phyloP scores from a whole-genome alignment of 2,113 vertebrate species.

The Misgurnus mizolepis region DNA sequence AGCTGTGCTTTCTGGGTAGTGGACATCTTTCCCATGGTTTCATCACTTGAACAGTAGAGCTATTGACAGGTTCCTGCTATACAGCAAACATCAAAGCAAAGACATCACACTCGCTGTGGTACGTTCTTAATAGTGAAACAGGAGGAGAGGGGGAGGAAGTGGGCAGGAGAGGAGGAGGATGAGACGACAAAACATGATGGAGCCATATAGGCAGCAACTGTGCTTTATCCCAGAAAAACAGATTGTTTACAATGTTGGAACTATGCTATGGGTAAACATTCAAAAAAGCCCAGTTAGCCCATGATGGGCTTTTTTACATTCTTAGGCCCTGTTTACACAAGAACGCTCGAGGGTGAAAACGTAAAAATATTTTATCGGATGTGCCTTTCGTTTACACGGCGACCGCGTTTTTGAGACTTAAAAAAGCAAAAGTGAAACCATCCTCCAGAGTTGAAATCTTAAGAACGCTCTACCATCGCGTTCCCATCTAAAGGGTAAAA shows the following conservation, averaged over 20 bases:
- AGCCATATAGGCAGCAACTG: slow-evolving; percentile 10
- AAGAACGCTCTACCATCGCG: too few relatives aligned
- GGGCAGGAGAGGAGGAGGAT: slow-evolving; percentile 14
- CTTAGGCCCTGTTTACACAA: background rate
- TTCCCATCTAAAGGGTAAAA: too few relatives aligned
- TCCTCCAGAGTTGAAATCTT: too few relatives aligned
- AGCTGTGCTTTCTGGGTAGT: slow-evolving; percentile 40
- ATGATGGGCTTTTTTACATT: background rate
- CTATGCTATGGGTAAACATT: slow-evolving; percentile 22
- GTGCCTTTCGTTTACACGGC: too few relatives aligned
- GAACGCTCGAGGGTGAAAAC: too few relatives aligned
- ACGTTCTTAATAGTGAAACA: slow-evolving; percentile 24
- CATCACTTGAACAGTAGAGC: slow-evolving; percentile 45
- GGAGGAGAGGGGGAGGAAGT: slow-evolving; percentile 35
- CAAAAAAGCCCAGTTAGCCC: slow-evolving; percentile 26
- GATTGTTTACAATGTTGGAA: slow-evolving; percentile 19
- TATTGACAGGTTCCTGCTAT: slow-evolving; percentile 32
- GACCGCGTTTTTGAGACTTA: too few relatives aligned
- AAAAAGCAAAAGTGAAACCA: too few relatives aligned
- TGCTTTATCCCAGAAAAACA: slow-evolving; percentile 26
- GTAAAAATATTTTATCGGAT: too few relatives aligned
- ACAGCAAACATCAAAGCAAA: slow-evolving; percentile 39
- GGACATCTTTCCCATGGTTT: slow-evolving; percentile 49
- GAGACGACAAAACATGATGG: slow-evolving; percentile 2
- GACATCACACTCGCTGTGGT: slow-evolving; percentile 11